Percentiles rank a stretch among this genome's conserved stretches.
These are phyloP conservation scores for Anhinga anhinga DNA, from an alignment of 2,113 vertebrate genomes.

Conservation along the genomic window DNA sequence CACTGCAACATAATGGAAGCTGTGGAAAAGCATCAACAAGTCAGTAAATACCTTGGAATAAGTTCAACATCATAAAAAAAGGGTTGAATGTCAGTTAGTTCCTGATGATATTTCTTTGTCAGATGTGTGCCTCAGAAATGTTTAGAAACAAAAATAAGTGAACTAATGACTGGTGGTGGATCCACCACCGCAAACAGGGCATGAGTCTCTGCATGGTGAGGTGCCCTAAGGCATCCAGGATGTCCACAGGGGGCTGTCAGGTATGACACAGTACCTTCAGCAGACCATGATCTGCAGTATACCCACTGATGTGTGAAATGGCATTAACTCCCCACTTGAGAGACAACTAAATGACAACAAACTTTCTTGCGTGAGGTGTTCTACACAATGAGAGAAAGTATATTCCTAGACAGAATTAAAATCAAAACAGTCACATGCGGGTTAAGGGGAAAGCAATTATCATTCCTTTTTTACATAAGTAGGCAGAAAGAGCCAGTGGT, in stretches of 20 bases:
- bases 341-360: neutral
- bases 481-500: neutral
- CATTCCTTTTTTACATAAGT: neutral
- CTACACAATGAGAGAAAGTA: accelerated
- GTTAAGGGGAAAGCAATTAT: neutral
- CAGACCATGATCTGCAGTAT: neutral
- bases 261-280: neutral
- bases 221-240: neutral
- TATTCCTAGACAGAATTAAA: neutral
- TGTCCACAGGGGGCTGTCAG: neutral
- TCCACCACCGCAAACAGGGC: neutral
- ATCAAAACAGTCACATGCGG: neutral
- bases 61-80: neutral
- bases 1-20: neutral
- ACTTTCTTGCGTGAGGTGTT: neutral
- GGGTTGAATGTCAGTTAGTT: neutral
- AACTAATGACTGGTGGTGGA: neutral
- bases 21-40: neutral
- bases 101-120: neutral
- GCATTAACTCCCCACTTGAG: neutral
- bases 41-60: neutral
- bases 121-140: neutral
- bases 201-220: accelerated
- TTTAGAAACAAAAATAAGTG: neutral
- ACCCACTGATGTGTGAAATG: neutral